Base-by-base conservation (phyloP, 2,888 invertebrate species). In the Synergus gifuensis region DNA sequence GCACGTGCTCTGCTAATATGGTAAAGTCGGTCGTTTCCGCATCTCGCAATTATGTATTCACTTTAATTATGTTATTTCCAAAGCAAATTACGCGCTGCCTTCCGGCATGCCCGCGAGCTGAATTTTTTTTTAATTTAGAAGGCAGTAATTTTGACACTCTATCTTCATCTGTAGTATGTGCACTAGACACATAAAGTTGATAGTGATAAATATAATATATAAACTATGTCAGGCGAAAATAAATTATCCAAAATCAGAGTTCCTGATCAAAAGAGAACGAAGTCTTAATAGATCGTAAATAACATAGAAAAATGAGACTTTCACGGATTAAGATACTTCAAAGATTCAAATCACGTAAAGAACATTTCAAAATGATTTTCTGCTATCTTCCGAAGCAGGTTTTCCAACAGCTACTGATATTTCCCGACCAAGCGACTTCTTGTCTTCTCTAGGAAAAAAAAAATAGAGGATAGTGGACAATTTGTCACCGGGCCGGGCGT, bases 401-500 rank as follows among this genome's bases (percentile, higher is more conserved):
- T 76, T 60, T 18, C 40, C 44, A 42, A 28, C 40, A 44, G 76
- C 18, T 60, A 44, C 62, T 14, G 76, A 63, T 76, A 76, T 58
- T 40, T n/a, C 36, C 36, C 9, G 58, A 42, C 14, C 58, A 42
- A 63, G 79, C 77, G 62, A 80, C 78, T 76, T 79, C 83, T 84
- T 82, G 84, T 84, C 67, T 85, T 84, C 67, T 85, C 85, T 84
- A 85, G 85, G 85, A 85, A n/a, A n/a, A n/a, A n/a, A n/a, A n/a
- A n/a, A 84, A 81, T 84, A 77, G 78, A 78, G 78, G 84, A 36
- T 54, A 36, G 78, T 66, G 83, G 82, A 84, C 80, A 85, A 86
- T 86, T 86, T 86, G 86, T 86, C 86, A 86, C 84, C 44, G 44
- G 66, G 12, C n/a, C 63, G 62, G 78, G 79, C 83, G 81, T 83